Conservation (phyloP, 2,888 invertebrate species). For the Cataglyphis cursor region DNA sequence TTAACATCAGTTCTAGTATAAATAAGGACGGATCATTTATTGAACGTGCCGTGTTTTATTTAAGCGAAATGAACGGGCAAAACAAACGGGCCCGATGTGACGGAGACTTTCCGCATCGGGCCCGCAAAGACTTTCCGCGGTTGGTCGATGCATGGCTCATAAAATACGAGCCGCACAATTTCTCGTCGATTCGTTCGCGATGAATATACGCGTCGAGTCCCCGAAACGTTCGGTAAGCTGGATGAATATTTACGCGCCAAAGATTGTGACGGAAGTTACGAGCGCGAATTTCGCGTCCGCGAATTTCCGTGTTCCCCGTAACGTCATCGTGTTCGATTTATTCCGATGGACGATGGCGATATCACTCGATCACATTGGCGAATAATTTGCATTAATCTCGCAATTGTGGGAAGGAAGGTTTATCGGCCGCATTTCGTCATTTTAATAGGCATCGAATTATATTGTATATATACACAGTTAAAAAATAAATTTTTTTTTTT, state of each 20-base stretch:
- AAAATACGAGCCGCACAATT: constrained; percentile 18
- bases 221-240: constrained; percentile 13
- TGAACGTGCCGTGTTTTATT: background rate
- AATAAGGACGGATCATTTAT: background rate
- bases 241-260: constrained; percentile 44
- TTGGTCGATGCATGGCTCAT: background rate
- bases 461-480: background rate
- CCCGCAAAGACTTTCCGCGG: background rate
- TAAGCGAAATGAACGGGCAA: background rate
- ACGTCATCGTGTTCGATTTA: constrained; percentile 33
- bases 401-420: constrained; percentile 2
- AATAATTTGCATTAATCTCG: constrained; percentile 32
- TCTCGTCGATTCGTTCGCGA: constrained; percentile 19
- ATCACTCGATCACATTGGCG: constrained; percentile 7
- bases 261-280: constrained; percentile 49
- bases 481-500: no score
- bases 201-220: constrained; percentile 12
- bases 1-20: background rate
- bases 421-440: background rate
- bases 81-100: background rate
- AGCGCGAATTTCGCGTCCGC: constrained; percentile 35
- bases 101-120: background rate
- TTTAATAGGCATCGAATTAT: background rate
- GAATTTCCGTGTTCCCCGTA: background rate
- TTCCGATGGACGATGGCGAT: constrained; percentile 5